Evolutionary conservation across 2,113 vertebrate genomes (phyloP).

Genomic region (Dicentrarchus labrax): DNA sequence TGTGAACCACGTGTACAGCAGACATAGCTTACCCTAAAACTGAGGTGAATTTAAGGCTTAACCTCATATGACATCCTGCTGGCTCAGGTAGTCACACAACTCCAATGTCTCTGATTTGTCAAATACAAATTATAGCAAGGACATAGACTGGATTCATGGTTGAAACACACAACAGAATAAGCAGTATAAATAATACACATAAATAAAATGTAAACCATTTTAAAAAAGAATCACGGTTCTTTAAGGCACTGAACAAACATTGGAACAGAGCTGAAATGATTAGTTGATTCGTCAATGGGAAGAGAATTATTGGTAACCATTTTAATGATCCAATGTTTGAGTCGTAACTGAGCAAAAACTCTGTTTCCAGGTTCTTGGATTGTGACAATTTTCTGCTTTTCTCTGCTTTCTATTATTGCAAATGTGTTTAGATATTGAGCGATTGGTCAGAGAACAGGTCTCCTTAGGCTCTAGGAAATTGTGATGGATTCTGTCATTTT

Average conservation of each 20-base stretch:
- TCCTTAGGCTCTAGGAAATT: not conserved
- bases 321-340: not conserved
- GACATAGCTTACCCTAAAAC: not conserved
- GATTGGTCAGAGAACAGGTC: not conserved
- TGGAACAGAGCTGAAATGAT: not conserved
- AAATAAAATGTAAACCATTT: not conserved
- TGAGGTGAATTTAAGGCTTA: not conserved
- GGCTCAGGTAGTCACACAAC: not conserved
- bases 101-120: not conserved
- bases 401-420: not conserved
- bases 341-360: not conserved
- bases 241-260: not conserved
- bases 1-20: slow-evolving; percentile 1
- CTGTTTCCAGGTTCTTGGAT: not conserved
- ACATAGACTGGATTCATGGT: too few relatives aligned
- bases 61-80: not conserved
- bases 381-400: not conserved
- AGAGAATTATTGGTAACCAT: too few relatives aligned
- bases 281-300: too few relatives aligned
- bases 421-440: not conserved
- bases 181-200: not conserved
- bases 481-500: not conserved
- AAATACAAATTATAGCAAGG: not conserved
- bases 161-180: not conserved
- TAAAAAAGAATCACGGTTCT: not conserved